phyloP scores from a whole-genome alignment of 2,888 invertebrate genomes.

The Zeuzera pyrina region DNA sequence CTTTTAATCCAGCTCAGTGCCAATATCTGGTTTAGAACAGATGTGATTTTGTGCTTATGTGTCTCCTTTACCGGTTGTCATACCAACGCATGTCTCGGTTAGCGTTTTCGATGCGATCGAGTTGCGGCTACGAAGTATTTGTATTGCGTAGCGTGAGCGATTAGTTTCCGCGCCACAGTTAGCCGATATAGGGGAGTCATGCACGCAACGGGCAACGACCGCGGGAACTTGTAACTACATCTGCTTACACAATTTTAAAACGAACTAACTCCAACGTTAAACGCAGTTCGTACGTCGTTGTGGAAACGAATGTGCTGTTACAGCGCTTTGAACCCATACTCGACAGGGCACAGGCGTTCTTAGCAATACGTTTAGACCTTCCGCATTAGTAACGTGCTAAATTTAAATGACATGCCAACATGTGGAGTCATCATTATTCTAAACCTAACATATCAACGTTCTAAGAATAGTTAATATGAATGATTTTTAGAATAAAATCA shows the following conservation, averaged over 20 bases:
- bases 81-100: too few relatives aligned
- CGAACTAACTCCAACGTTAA: constrained; percentile 35
- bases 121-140: constrained; percentile 2
- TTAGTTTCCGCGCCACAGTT: constrained; percentile 50
- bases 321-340: constrained; percentile 55
- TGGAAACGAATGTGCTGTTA: constrained; percentile 20
- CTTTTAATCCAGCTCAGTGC: too few relatives aligned
- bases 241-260: constrained; percentile 35
- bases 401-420: constrained; percentile 5
- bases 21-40: too few relatives aligned
- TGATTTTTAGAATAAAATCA: too few relatives aligned
- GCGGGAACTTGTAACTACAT: constrained; percentile 72
- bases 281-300: constrained; percentile 29
- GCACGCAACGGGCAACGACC: constrained; percentile 68
- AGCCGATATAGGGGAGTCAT: constrained; percentile 60
- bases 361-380: constrained; percentile 46
- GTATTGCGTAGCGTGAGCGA: too few relatives aligned
- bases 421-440: too few relatives aligned
- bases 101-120: not conserved
- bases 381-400: constrained; percentile 20
- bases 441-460: too few relatives aligned
- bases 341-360: constrained; percentile 38
- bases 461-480: too few relatives aligned
- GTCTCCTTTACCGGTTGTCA: too few relatives aligned
- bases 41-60: too few relatives aligned